These are phyloP conservation scores for Aporophyla lueneburgensis DNA, from an alignment of 2,888 invertebrate species.

Conservation along the genomic window DNA sequence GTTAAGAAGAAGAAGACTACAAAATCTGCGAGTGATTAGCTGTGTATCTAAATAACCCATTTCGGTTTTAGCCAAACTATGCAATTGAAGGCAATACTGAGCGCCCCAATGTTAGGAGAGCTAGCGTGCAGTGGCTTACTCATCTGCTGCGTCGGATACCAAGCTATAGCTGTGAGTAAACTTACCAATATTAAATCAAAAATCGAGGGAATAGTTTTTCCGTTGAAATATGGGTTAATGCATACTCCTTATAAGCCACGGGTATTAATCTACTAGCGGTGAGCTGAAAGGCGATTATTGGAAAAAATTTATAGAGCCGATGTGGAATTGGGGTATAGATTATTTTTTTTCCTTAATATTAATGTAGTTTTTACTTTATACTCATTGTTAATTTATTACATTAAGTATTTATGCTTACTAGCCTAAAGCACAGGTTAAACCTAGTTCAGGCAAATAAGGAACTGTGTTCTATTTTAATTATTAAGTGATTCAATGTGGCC, in stretches of 20 bases:
- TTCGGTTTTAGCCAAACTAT: conserved; percentile 75
- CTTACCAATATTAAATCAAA: background rate
- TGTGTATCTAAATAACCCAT: no score
- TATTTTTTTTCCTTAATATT: no score
- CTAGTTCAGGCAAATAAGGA: no score
- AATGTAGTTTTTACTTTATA: no score
- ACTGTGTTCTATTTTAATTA: no score
- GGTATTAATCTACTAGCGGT: conserved; percentile 19
- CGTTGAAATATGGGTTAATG: conserved; percentile 38
- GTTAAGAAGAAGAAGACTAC: no score
- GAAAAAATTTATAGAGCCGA: conserved; percentile 29
- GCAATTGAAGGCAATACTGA: conserved; percentile 77
- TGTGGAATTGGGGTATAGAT: no score
- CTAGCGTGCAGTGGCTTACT: conserved; percentile 80
- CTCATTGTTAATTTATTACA: no score
- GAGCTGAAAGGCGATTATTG: conserved; percentile 42
- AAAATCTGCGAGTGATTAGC: no score
- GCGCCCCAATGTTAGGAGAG: conserved; percentile 83
- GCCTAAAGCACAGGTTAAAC: no score
- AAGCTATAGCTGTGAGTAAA: conserved; percentile 80
- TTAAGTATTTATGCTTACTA: no score
- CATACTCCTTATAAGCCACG: conserved; percentile 25
- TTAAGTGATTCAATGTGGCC: no score
- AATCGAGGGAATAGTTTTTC: background rate
- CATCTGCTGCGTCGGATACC: conserved; percentile 84